These are phyloP conservation scores for Triops cancriformis DNA, from an alignment of 1,140 invertebrate genomes.

Conservation along the genomic window DNA sequence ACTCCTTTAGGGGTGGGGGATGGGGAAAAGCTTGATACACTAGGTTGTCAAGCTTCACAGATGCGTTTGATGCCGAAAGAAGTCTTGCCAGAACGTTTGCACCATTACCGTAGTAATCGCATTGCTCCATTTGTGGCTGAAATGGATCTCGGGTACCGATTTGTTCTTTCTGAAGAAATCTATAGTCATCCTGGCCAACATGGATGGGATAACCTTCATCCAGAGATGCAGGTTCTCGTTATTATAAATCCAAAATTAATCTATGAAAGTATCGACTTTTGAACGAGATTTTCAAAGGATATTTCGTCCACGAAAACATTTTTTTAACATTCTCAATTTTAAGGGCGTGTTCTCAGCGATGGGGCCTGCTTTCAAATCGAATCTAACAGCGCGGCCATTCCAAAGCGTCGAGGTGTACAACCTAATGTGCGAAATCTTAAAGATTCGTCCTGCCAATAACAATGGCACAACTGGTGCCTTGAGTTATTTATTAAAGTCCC, in stretches of 20 bases:
- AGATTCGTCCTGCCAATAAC: conserved; percentile 37
- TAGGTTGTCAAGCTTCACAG: neutral
- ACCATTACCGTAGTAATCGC: conserved; percentile 10
- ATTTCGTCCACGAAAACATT: neutral
- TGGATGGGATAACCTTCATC: conserved; percentile 23
- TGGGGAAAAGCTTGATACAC: neutral
- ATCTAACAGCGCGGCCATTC: conserved; percentile 34
- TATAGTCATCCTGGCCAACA: conserved; percentile 17
- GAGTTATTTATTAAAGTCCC: neutral
- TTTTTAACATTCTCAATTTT: neutral
- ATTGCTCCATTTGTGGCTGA: conserved; percentile 1
- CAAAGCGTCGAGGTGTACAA: conserved; percentile 42
- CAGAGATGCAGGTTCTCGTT: conserved; percentile 15
- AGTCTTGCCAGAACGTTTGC: conserved; percentile 1
- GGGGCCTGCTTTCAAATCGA: conserved; percentile 40
- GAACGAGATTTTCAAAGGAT: neutral
- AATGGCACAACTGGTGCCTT: conserved; percentile 34
- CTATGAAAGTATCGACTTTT: no score
- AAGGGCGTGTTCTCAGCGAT: conserved; percentile 40
- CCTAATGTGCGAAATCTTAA: conserved; percentile 41
- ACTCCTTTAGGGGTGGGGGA: neutral
- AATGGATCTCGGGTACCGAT: neutral
- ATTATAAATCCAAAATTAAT: no score
- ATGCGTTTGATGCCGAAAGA: neutral
- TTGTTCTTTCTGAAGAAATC: neutral